Base-by-base conservation (phyloP, 2,113 vertebrate species). In the Ictalurus furcatus region DNA sequence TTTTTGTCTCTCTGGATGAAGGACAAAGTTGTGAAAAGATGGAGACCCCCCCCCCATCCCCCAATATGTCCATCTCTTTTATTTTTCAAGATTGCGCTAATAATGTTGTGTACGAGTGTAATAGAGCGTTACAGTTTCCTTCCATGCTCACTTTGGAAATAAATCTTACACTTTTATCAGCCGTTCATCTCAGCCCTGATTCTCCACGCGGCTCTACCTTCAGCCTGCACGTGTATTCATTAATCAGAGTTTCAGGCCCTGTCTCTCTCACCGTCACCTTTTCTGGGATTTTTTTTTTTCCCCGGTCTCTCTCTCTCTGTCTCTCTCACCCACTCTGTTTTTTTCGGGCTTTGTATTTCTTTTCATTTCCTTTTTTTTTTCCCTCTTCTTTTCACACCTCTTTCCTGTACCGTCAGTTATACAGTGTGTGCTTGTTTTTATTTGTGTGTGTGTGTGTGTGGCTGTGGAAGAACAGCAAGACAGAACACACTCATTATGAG, bases 211-310 rank as follows among this genome's bases (percentile, higher is more conserved):
- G n/a, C 59, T 74, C n/a, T 80, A 48, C 85, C 34, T 80, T 74
- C 84, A 56, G 52, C 69, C 85, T 78, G 34, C 85, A 87, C n/a
- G 84, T 87, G 73, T 30, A 61, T 59, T 54, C 80, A 89, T 89
- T 91, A 86, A 91, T 89, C 88, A 79, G 71, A 84, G 44, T 80
- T 73, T 85, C 90, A 89, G 88, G 23, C n/a, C 30, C 65, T 8
- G 52, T 81, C n/a, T 58, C 17, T 59, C 28, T 78, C 8, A 1
- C 65, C 52, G 12, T 54, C 65, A 30, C 28, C 16, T 48, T 83
- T 30, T 83, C 7, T 82, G 40, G 40, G 4, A 17, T 25, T n/a
- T 37, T 73, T 13, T 52, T 7, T n/a, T n/a, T n/a, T n/a, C n/a
- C n/a, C n/a, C n/a, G n/a, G n/a, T n/a, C 8, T 6, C 23, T 79